Conservation (phyloP, 2,113 vertebrate genomes). For the Apodemus sylvaticus region DNA sequence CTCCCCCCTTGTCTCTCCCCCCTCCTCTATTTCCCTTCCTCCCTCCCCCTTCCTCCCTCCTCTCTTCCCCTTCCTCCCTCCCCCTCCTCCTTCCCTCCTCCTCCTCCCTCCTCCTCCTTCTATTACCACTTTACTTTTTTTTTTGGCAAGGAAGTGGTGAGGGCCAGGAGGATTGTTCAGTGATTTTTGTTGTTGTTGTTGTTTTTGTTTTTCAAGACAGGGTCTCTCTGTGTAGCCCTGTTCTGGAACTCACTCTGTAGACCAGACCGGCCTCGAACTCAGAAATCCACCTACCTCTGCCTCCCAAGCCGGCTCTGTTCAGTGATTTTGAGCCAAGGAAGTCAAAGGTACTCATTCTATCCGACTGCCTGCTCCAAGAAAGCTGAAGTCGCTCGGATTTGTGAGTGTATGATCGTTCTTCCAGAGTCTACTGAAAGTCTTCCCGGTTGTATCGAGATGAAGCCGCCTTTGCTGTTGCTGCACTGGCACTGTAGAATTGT, state of each 20-base stretch:
- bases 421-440: conserved; percentile 54
- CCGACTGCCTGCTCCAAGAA: conserved; percentile 40
- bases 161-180: not conserved
- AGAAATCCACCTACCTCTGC: no score
- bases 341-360: conserved; percentile 38
- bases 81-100: not conserved
- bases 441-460: conserved; percentile 53
- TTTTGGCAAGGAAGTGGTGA: not conserved
- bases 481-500: conserved; percentile 17
- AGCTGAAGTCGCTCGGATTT: conserved; percentile 16
- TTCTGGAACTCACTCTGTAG: no score
- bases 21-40: no score
- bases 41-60: not conserved
- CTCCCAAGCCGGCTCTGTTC: no score
- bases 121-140: not conserved
- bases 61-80: conserved; percentile 25
- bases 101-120: no score
- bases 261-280: no score
- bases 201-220: no score
- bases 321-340: conserved; percentile 34
- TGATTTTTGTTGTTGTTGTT: no score
- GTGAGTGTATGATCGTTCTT: conserved; percentile 39
- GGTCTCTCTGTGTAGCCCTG: no score
- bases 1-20: no score
- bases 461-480: conserved; percentile 44